A percentile compares a stretch with the other conserved stretches of the same genome.
phyloP scores from a whole-genome alignment of 2,113 vertebrate genomes.

The Promerops cafer region DNA sequence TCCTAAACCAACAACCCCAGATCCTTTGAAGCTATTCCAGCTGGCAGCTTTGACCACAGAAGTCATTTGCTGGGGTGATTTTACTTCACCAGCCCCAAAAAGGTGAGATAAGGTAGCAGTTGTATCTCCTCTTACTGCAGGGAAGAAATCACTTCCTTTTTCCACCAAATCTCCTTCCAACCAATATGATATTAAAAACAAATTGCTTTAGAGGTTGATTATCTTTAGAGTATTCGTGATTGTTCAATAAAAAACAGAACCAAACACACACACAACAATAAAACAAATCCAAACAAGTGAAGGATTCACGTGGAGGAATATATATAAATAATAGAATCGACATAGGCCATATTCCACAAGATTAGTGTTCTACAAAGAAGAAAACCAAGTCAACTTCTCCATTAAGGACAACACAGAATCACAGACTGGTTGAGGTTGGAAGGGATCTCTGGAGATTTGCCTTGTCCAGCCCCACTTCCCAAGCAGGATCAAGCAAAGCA shows the following conservation, averaged over 20 bases:
- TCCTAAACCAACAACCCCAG: not conserved
- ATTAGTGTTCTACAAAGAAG: not conserved
- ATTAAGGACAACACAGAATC: not conserved
- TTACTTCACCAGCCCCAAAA: not conserved
- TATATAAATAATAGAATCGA: fast-evolving
- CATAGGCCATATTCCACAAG: not conserved
- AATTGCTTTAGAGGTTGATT: not conserved
- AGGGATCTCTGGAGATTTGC: not conserved
- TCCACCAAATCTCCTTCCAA: not conserved
- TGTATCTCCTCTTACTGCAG: not conserved
- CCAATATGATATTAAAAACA: not conserved
- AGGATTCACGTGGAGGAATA: not conserved
- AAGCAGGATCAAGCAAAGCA: not conserved
- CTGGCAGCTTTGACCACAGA: not conserved
- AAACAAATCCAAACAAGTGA: not conserved
- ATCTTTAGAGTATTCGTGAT: not conserved
- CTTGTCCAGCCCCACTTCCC: not conserved
- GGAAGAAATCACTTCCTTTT: not conserved
- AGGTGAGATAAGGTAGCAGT: not conserved
- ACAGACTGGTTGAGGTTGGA: not conserved
- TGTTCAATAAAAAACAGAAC: not conserved
- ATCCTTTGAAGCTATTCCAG: conserved; percentile 12
- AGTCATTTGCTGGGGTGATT: not conserved
- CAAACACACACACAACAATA: not conserved
- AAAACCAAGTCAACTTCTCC: not conserved